Conservation (phyloP, 2,888 invertebrate species). For the Dasypogon diadema region DNA sequence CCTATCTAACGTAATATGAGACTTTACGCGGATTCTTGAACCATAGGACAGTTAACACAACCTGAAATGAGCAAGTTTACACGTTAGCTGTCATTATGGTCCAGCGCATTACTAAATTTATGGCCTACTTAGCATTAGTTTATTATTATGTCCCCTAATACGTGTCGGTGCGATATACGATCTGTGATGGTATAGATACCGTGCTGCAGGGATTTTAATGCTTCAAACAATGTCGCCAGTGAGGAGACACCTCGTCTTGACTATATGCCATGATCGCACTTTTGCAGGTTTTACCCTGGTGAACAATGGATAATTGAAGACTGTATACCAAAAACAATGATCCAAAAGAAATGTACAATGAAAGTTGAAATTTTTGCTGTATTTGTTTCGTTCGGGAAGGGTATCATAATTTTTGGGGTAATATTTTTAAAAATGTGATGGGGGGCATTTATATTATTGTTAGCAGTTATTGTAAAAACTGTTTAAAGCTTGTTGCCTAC, state of each 20-base stretch:
- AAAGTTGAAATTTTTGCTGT: too few relatives aligned
- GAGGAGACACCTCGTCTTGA: too few relatives aligned
- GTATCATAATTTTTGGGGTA: too few relatives aligned
- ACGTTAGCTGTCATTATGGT: slow-evolving; percentile 15
- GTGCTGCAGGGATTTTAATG: background rate
- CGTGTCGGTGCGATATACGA: slow-evolving; percentile 16
- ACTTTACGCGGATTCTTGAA: background rate
- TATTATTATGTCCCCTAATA: slow-evolving; percentile 10
- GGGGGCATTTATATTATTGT: too few relatives aligned
- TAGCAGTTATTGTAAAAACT: too few relatives aligned
- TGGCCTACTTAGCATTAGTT: slow-evolving; percentile 18
- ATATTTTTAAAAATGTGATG: too few relatives aligned
- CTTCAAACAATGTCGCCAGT: background rate
- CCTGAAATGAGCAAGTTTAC: slow-evolving; percentile 16
- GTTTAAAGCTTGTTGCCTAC: too few relatives aligned
- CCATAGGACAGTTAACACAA: slow-evolving; percentile 9
- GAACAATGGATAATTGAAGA: slow-evolving; percentile 10
- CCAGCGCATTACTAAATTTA: background rate
- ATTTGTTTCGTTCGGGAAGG: too few relatives aligned
- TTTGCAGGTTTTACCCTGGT: background rate
- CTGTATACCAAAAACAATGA: background rate
- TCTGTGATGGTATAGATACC: background rate
- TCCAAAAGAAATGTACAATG: too few relatives aligned
- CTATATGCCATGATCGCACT: too few relatives aligned
- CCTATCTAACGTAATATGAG: background rate